Conservation (phyloP, 1,140 invertebrate species). For the Macrotrachela quadricornifera region DNA sequence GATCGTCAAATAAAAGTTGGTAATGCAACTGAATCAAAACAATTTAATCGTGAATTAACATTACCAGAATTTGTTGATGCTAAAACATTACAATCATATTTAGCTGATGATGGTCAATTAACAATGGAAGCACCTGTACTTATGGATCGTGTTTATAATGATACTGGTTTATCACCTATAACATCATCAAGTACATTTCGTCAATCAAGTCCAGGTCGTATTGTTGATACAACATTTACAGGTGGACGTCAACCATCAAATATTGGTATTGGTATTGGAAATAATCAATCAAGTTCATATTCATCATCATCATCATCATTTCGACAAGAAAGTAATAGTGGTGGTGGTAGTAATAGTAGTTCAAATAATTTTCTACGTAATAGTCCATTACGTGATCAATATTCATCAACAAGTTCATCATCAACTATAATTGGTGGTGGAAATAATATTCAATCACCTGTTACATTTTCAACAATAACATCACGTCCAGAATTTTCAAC, state of each 20-base stretch:
- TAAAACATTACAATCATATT: neutral
- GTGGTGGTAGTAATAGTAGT: no score
- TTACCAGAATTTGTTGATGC: slow-evolving; percentile 9
- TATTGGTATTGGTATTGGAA: no score
- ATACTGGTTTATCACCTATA: no score
- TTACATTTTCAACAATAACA: no score
- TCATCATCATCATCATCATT: neutral
- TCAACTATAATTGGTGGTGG: no score
- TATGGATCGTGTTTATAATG: neutral
- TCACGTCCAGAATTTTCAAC: neutral
- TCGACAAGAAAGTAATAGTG: no score
- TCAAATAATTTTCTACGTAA: no score
- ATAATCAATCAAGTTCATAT: neutral
- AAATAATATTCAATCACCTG: no score
- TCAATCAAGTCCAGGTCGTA: neutral
- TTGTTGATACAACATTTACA: neutral
- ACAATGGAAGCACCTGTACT: slow-evolving; percentile 5
- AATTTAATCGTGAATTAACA: slow-evolving; percentile 8
- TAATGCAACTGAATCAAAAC: neutral
- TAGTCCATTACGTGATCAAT: neutral
- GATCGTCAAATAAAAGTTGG: slow-evolving; percentile 1
- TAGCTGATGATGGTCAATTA: slow-evolving; percentile 1
- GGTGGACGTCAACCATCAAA: neutral
- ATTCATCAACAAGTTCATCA: neutral
- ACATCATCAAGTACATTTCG: no score